These are phyloP conservation scores for Proctacanthus coquilletti DNA, from an alignment of 1,140 invertebrate species.

Conservation along the genomic window DNA sequence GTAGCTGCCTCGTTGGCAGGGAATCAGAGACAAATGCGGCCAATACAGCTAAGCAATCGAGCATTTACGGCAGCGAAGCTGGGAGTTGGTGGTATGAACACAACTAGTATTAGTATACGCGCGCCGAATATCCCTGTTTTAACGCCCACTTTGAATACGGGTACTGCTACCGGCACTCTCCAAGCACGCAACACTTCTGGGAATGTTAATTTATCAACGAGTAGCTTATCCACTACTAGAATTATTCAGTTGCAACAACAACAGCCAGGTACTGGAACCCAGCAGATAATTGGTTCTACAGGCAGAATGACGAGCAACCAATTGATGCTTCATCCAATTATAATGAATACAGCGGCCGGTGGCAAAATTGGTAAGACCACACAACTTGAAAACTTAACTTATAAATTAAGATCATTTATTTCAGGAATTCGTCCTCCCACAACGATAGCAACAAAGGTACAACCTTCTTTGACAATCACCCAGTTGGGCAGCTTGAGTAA, in stretches of 20 bases:
- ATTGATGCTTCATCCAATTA: constrained; percentile 26
- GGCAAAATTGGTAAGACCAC: constrained; percentile 17
- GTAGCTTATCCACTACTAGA: constrained; percentile 13
- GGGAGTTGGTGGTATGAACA: constrained; percentile 9
- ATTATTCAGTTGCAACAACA: constrained; percentile 28
- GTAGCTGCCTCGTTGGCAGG: constrained; percentile 18
- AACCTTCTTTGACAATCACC: constrained; percentile 27
- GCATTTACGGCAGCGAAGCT: constrained; percentile 18
- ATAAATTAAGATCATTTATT: background rate
- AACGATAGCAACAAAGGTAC: constrained; percentile 24
- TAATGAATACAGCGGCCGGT: constrained; percentile 20
- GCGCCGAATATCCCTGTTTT: constrained; percentile 23
- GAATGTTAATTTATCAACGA: constrained; percentile 15
- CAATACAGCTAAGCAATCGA: constrained; percentile 20
- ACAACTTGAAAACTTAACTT: background rate
- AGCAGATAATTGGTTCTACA: constrained; percentile 21
- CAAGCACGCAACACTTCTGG: constrained; percentile 8
- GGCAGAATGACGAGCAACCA: constrained; percentile 17
- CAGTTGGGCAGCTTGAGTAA: constrained; percentile 24
- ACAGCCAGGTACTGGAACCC: constrained; percentile 12
- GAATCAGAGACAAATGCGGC: constrained; percentile 17
- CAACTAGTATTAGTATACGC: constrained; percentile 26
- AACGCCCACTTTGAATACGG: constrained; percentile 12
- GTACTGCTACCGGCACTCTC: constrained; percentile 11
- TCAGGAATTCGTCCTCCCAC: constrained; percentile 21